Evolutionary conservation across 35 echinoderm and acorn worm species (phyloP).

Genomic region (Holothuria glaberrima): DNA sequence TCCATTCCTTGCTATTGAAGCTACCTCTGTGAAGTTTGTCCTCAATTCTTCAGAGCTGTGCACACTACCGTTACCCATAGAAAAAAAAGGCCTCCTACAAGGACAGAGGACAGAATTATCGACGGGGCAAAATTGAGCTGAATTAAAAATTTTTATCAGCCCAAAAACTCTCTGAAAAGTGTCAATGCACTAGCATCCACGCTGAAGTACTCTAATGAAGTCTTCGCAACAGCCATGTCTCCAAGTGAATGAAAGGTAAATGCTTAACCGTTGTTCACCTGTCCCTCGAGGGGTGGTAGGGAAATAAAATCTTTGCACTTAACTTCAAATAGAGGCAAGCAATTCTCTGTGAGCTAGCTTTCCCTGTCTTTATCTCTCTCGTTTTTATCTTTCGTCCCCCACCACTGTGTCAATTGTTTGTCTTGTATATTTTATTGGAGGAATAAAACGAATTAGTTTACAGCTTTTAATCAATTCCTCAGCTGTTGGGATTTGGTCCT

Average conservation of each 20-base stretch:
- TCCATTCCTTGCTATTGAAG: background rate
- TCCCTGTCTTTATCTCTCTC: too few species aligned
- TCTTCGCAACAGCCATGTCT: background rate
- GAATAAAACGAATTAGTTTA: conserved; percentile 42
- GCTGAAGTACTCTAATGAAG: conserved; percentile 37
- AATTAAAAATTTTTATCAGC: background rate
- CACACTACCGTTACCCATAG: too few species aligned
- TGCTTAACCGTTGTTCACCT: conserved; percentile 1
- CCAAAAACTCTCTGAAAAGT: background rate
- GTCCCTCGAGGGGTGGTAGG: conserved; percentile 8
- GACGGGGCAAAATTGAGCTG: conserved; percentile 5
- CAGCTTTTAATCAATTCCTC: conserved; percentile 23
- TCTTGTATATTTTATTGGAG: background rate
- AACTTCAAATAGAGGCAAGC: background rate
- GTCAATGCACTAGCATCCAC: conserved; percentile 12
- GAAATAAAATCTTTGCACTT: conserved; percentile 34
- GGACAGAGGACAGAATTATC: conserved; percentile 42
- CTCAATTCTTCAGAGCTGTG: background rate
- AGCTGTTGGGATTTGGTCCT: background rate
- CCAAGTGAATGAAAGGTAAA: background rate
- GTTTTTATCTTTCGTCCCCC: too few species aligned
- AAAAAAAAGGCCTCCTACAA: conserved; percentile 41
- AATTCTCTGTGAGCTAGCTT: too few species aligned
- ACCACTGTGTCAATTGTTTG: conserved; percentile 20
- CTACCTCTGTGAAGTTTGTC: background rate